phyloP scores from a whole-genome alignment of 2,888 invertebrate species.

The Drosophila greeni region DNA sequence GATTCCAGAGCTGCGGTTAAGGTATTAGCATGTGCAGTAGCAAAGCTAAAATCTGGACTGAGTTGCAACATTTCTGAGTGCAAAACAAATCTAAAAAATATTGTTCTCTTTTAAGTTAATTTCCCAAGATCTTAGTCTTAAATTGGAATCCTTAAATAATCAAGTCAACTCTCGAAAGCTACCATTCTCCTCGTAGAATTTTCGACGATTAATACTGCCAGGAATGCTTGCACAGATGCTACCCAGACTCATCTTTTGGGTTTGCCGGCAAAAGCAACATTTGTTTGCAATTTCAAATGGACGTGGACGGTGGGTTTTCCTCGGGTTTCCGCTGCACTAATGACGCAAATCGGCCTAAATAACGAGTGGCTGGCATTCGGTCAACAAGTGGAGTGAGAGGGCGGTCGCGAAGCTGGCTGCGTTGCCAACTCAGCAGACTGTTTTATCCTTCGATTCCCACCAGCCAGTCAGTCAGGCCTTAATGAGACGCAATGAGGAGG shows the following conservation, averaged over 20 bases:
- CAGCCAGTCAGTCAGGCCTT: conserved; percentile 22
- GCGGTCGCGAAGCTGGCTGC: conserved; percentile 23
- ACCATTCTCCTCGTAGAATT: conserved; percentile 13
- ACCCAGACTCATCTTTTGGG: conserved; percentile 19
- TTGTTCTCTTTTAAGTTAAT: too few species aligned
- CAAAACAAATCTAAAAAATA: too few species aligned
- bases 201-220: conserved; percentile 26
- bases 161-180: conserved; percentile 10
- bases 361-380: conserved; percentile 65
- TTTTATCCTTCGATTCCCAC: conserved; percentile 28
- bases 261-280: conserved; percentile 42
- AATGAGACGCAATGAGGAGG: conserved; percentile 59
- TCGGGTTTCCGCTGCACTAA: conserved; percentile 53
- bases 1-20: background rate
- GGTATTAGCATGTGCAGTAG: background rate
- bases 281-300: conserved; percentile 31
- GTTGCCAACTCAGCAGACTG: conserved; percentile 51
- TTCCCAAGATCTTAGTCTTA: background rate
- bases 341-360: conserved; percentile 69
- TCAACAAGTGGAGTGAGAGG: conserved; percentile 49
- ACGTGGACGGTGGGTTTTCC: conserved; percentile 14
- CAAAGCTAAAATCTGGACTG: background rate
- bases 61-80: background rate
- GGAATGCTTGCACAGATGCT: conserved; percentile 47
- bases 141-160: background rate